Evolutionary conservation across 2,113 vertebrate genomes (phyloP), one percentile per base, ranked within the genome.

Genomic region (Ctenomys sociabilis): DNA sequence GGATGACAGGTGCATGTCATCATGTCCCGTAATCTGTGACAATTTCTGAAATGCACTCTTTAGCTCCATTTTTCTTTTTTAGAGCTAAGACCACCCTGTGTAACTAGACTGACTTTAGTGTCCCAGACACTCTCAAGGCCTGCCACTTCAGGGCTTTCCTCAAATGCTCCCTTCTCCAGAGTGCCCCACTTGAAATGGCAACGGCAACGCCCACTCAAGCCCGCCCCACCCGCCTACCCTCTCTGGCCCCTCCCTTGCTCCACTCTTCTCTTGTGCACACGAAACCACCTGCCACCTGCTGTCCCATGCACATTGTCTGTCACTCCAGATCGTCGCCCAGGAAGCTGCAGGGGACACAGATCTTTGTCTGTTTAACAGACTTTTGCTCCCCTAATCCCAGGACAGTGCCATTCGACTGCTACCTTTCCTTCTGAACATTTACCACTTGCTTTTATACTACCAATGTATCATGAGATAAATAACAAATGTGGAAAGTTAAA

Each of bases 71-170:
- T 89, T 83, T 64, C 49, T 30, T 87, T 37, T 91, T 86, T 66
- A 32, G 40, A 75, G 73, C 61, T 84, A 93, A 91, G 54, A 73
- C 35, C 54, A 86, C 30, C 87, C 28, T 94, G n/a, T 96, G 73
- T 90, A 94, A 93, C 88, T 91, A 43, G 54, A 28, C 2, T 68
- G 52, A 54, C 80, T 93, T 97, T 95, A 91, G 89, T 93, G 78
- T 68, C 61, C 37, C 88, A 84, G 78, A 93, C 78, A 96, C 72
- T 45, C 43, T 86, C 83, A 78, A 66, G 80, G 86, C 54, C 93
- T n/a, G 86, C 21, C 45, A 43, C 37, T 93, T 24, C 59, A 66
- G 52, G 19, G 35, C 61, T 82, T 85, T 72, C 40, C 21, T 61
- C 66, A 72, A 66, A 73, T 54, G 52, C 11, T 35, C 3, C 30